Conservation (phyloP, 1,140 invertebrate genomes). For the Cotesia chilonis region DNA sequence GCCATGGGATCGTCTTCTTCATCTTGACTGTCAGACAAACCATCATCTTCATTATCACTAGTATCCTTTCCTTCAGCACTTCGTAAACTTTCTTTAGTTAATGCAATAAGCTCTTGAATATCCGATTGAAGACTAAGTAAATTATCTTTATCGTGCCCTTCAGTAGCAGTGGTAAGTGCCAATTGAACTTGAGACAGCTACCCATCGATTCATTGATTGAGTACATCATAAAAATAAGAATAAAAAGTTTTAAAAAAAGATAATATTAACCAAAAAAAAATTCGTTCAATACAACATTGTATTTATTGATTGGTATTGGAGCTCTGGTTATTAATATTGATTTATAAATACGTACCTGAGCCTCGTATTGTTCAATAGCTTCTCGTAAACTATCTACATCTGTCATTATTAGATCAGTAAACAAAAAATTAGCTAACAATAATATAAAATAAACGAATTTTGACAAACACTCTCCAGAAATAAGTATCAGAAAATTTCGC, state of each 20-base stretch:
- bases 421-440: conserved; percentile 11
- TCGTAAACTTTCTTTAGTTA: conserved; percentile 70
- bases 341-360: conserved; percentile 59
- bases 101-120: conserved; percentile 71
- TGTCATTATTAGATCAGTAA: conserved; percentile 42
- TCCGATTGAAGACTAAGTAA: conserved; percentile 70
- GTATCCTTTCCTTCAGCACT: conserved; percentile 46
- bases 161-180: conserved; percentile 64
- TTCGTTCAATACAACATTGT: neutral
- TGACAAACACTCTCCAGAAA: neutral
- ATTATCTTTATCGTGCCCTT: conserved; percentile 67
- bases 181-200: conserved; percentile 72
- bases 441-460: too few relatives aligned
- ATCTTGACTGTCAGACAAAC: conserved; percentile 29
- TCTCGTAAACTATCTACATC: conserved; percentile 52
- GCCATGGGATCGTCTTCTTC: conserved; percentile 62
- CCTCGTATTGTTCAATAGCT: conserved; percentile 65
- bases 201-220: conserved; percentile 40
- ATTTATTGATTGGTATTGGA: neutral
- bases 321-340: conserved; percentile 11
- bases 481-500: conserved; percentile 6
- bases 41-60: conserved; percentile 35
- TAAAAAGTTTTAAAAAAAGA: neutral
- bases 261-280: conserved; percentile 3
- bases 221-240: conserved; percentile 23